A percentile compares a stretch with the other conserved stretches of the same genome.
phyloP scores from a whole-genome alignment of 2,113 vertebrate genomes.

The Salvator merianae region DNA sequence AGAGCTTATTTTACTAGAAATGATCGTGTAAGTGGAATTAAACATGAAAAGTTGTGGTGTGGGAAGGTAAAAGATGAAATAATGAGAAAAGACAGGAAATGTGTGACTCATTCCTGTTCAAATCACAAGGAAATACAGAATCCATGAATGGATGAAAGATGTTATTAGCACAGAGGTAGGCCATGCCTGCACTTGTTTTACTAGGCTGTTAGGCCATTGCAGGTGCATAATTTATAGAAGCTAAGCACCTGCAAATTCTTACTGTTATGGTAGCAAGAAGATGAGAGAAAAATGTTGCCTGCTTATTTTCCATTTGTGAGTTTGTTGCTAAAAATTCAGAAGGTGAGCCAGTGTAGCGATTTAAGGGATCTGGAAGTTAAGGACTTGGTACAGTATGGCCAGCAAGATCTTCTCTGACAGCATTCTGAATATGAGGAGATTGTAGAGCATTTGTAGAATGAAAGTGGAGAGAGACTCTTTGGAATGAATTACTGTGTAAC shows the following conservation, averaged over 20 bases:
- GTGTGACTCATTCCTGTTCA: background rate
- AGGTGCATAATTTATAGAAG: background rate
- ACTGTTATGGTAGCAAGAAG: background rate
- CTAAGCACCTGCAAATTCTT: background rate
- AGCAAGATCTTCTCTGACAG: too few relatives aligned
- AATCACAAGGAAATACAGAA: background rate
- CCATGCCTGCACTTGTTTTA: background rate
- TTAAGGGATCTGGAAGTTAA: background rate
- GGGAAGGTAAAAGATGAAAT: background rate
- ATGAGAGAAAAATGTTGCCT: background rate
- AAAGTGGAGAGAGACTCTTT: background rate
- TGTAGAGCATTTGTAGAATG: background rate
- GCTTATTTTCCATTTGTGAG: too few relatives aligned
- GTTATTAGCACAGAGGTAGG: background rate
- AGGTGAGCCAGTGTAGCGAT: background rate
- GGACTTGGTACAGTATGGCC: background rate
- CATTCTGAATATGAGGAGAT: background rate
- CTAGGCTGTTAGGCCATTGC: background rate
- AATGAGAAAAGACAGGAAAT: background rate
- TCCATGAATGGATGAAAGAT: background rate
- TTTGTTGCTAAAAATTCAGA: background rate
- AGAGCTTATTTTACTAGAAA: background rate
- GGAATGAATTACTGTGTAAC: background rate
- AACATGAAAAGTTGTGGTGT: too few relatives aligned
- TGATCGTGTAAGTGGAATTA: background rate